Conservation (phyloP, 2,797 vertebrate genomes). For the Acanthopagrus latus region DNA sequence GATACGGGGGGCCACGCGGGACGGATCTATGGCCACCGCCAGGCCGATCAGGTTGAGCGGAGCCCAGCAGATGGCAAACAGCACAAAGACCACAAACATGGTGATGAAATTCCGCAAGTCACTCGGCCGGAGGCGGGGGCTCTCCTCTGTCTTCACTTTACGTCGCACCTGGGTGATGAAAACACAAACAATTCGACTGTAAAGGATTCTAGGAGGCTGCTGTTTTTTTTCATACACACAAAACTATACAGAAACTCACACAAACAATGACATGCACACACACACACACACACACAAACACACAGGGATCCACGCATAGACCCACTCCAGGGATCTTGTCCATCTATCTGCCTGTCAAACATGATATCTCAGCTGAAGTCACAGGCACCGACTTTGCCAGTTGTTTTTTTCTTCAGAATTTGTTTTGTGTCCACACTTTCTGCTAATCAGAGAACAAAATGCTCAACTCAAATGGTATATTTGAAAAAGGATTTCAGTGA, state of each 20-base stretch:
- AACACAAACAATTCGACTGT: slow-evolving; percentile 18
- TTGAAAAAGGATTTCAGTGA: slow-evolving; percentile 24
- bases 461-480: slow-evolving; percentile 17
- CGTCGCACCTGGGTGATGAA: slow-evolving; percentile 77
- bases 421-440: slow-evolving; percentile 2
- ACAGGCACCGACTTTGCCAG: background rate
- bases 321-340: background rate
- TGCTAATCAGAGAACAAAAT: slow-evolving; percentile 9
- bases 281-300: background rate
- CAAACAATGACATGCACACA: background rate
- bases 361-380: slow-evolving; percentile 14
- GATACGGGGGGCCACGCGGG: slow-evolving; percentile 80
- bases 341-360: slow-evolving; percentile 19
- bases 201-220: background rate
- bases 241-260: slow-evolving; percentile 6
- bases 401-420: background rate
- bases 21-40: slow-evolving; percentile 85
- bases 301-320: background rate
- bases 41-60: slow-evolving; percentile 89
- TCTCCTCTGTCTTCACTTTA: slow-evolving; percentile 85
- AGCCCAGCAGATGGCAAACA: slow-evolving; percentile 91
- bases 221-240: slow-evolving; percentile 1
- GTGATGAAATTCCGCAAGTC: slow-evolving; percentile 89
- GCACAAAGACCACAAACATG: slow-evolving; percentile 90
- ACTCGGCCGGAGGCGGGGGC: slow-evolving; percentile 83